These are phyloP conservation scores for Pollimyrus isidori DNA, from an alignment of 2,113 vertebrate species.

Conservation along the genomic window DNA sequence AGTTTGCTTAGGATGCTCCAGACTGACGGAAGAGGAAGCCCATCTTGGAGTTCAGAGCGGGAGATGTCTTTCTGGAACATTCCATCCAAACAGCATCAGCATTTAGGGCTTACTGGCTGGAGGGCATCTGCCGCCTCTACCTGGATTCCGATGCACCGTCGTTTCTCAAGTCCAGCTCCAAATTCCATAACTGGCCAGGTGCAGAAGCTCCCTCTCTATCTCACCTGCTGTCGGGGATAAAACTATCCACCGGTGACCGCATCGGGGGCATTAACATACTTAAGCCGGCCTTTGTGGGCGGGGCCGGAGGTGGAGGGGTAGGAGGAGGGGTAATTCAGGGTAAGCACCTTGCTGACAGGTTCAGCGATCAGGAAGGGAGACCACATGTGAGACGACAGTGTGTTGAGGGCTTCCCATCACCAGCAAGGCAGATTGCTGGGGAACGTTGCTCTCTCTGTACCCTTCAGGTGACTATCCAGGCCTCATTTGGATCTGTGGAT, in stretches of 20 bases:
- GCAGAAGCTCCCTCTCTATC: neutral
- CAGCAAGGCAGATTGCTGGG: neutral
- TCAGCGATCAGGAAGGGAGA: neutral
- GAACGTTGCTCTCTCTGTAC: neutral
- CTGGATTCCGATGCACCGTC: constrained; percentile 7
- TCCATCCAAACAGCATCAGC: constrained; percentile 42
- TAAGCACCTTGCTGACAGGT: neutral
- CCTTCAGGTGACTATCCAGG: neutral
- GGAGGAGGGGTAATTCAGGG: neutral
- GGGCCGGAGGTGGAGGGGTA: neutral
- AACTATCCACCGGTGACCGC: neutral
- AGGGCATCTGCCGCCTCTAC: constrained; percentile 56
- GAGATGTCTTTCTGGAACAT: constrained; percentile 29
- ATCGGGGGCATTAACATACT: neutral
- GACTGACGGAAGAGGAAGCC: neutral
- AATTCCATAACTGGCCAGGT: neutral
- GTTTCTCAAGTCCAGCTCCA: neutral
- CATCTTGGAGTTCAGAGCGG: neutral
- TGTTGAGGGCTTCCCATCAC: neutral
- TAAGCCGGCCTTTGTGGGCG: neutral
- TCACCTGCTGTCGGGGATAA: neutral
- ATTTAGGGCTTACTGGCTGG: constrained; percentile 58
- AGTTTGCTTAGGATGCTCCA: neutral
- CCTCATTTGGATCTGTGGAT: neutral
- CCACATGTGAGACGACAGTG: neutral